Base-by-base conservation (phyloP, 2,113 vertebrate species). In the Ailurus styani region DNA sequence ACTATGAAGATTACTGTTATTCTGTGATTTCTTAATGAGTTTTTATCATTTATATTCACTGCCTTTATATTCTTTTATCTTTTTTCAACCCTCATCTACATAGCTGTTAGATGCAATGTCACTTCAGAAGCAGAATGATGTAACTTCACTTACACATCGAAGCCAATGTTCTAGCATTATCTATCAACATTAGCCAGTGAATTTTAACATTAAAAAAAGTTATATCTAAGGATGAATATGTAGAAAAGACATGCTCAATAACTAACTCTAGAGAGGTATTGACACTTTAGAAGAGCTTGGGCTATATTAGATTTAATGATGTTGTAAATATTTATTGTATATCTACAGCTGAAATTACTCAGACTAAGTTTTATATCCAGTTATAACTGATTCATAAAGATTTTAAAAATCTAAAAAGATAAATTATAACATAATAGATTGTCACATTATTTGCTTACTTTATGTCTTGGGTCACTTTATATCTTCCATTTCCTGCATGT, bases 391-490 rank as follows among this genome's bases (percentile, higher is more conserved):
- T 45, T 97, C 14, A 93, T 91, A 75, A 21, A 57, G 7, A 91
- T 60, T 85, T 81, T 62, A 55, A 89, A 72, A 82, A 47, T 62
- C 5, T 88, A 79, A 85, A 81, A 72, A 90, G 2, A 60, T 23
- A 82, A 81, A 64, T 45, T 70, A 91, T 86, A 90, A 55, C 50
- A 90, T 7, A 66, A 77, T 73, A 87, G 68, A 5, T 57, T 95
- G 11, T 82, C 47, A 87, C 50, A 96, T 95, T 81, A 89, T 97
- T 95, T 96, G 83, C 68, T 96, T 10, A 93, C 40, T 87, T 93
- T 97, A 50, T 95, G 12, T 86, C 18, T 84, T 79, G 25, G 82
- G 40, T 66, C 37, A 72, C 68, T 72, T 72, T 72, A 72, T 40
- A 72, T 40, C n/a, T 93, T 96, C 50, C 21, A 55, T 89, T 96